Percentiles rank a stretch among this genome's conserved stretches.
Evolutionary conservation across 2,888 invertebrate genomes (phyloP).

Genomic region (Yponomeuta evonymella): DNA sequence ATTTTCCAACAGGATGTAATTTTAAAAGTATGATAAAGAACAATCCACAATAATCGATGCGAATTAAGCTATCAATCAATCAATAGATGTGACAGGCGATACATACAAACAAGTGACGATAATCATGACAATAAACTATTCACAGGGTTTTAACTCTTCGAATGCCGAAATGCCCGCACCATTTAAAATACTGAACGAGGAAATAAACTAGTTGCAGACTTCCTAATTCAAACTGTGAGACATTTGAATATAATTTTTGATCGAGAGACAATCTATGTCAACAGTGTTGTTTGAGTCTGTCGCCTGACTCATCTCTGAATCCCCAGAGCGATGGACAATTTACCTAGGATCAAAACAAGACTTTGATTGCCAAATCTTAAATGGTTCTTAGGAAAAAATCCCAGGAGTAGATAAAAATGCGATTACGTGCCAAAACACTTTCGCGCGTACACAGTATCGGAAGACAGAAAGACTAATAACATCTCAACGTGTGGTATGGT

Average conservation of each 20-base stretch:
- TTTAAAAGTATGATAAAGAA: no score
- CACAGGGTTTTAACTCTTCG: constrained; percentile 34
- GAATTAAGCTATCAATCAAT: background rate
- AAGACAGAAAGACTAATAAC: no score
- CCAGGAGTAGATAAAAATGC: constrained; percentile 47
- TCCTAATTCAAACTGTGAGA: background rate
- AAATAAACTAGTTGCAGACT: background rate
- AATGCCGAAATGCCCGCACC: constrained; percentile 12
- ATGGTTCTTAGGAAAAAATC: constrained; percentile 27
- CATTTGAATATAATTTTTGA: no score
- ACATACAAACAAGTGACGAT: background rate
- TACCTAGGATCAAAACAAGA: no score
- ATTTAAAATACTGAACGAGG: background rate
- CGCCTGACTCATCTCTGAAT: no score
- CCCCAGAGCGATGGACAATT: no score
- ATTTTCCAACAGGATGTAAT: no score
- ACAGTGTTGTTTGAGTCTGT: no score
- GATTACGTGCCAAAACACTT: constrained; percentile 64
- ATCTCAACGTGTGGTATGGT: no score
- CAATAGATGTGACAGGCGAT: background rate
- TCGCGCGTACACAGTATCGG: constrained; percentile 22
- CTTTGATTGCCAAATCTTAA: constrained; percentile 20
- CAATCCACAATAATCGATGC: background rate
- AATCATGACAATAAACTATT: constrained; percentile 37
- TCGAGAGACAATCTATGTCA: no score